Conservation (phyloP, 2,888 invertebrate genomes). For the Myopa testacea region DNA sequence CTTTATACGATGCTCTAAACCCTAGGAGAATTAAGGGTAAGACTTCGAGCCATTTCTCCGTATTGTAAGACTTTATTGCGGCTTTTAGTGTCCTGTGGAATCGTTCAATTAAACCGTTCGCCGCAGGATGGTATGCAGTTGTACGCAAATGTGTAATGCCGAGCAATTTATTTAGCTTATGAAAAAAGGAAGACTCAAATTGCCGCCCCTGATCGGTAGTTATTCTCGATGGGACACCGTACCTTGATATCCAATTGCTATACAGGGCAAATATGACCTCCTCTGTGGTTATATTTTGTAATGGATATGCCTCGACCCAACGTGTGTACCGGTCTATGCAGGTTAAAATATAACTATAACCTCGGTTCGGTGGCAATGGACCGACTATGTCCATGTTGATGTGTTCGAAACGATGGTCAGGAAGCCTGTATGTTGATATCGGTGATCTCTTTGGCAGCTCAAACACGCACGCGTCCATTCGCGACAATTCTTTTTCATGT, state of each 20-base stretch:
- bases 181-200: constrained; percentile 41
- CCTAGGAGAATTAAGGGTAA: constrained; percentile 38
- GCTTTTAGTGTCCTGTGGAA: constrained; percentile 44
- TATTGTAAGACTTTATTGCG: constrained; percentile 41
- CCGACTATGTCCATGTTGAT: constrained; percentile 44
- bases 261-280: constrained; percentile 25
- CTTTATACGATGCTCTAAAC: constrained; percentile 1
- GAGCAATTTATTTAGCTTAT: constrained; percentile 22
- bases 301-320: constrained; percentile 30
- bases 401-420: constrained; percentile 42
- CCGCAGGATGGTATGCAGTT: constrained; percentile 41
- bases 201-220: constrained; percentile 44
- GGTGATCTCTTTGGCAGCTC: constrained; percentile 39
- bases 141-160: constrained; percentile 35
- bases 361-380: constrained; percentile 27
- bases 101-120: constrained; percentile 43
- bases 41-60: constrained; percentile 33
- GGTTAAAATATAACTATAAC: constrained; percentile 38
- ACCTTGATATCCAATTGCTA: constrained; percentile 39
- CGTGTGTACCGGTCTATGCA: constrained; percentile 36
- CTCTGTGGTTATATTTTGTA: constrained; percentile 7
- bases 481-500: constrained; percentile 27
- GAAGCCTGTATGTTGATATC: constrained; percentile 20
- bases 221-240: constrained; percentile 41
- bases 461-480: constrained; percentile 35